phyloP scores from a whole-genome alignment of 2,888 invertebrate species.

The Barypeithes pellucidus region DNA sequence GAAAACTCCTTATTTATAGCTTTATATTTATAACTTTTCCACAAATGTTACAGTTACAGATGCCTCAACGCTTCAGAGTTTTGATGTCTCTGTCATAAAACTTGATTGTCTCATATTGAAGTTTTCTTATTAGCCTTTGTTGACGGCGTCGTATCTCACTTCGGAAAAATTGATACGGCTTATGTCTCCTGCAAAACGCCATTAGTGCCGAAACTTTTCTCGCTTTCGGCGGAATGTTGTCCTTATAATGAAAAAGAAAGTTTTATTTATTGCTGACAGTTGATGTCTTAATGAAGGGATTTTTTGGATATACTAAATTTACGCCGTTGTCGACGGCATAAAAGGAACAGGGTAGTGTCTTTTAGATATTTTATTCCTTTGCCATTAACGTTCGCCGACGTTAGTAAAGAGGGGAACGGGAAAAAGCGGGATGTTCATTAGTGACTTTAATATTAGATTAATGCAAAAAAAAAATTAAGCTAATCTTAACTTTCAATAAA shows the following conservation, averaged over 20 bases:
- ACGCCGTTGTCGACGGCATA: neutral
- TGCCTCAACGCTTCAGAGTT: constrained; percentile 63
- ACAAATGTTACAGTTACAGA: constrained; percentile 52
- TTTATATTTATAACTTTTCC: constrained; percentile 40
- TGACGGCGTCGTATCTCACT: constrained; percentile 55
- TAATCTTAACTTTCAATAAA: no score
- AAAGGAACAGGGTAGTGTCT: neutral
- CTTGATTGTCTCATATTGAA: constrained; percentile 69
- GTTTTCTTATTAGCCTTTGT: constrained; percentile 67
- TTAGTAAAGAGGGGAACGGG: no score
- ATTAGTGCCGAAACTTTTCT: constrained; percentile 50
- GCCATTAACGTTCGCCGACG: no score
- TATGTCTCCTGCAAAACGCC: constrained; percentile 47
- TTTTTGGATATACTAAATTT: constrained; percentile 5
- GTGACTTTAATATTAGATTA: no score
- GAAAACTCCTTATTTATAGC: constrained; percentile 48
- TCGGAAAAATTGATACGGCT: constrained; percentile 56
- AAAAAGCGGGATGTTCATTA: no score
- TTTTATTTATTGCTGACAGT: constrained; percentile 43
- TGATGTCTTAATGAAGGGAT: constrained; percentile 39
- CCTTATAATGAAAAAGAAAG: constrained; percentile 46
- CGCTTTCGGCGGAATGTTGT: constrained; percentile 28
- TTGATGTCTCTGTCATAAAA: constrained; percentile 69
- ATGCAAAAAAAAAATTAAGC: no score
- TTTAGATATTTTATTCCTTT: neutral